Percentiles rank a stretch among this genome's conserved stretches.
These are phyloP conservation scores for Plumapathes pennacea DNA, from an alignment of 92 coral and sea anemone genomes.

Conservation along the genomic window DNA sequence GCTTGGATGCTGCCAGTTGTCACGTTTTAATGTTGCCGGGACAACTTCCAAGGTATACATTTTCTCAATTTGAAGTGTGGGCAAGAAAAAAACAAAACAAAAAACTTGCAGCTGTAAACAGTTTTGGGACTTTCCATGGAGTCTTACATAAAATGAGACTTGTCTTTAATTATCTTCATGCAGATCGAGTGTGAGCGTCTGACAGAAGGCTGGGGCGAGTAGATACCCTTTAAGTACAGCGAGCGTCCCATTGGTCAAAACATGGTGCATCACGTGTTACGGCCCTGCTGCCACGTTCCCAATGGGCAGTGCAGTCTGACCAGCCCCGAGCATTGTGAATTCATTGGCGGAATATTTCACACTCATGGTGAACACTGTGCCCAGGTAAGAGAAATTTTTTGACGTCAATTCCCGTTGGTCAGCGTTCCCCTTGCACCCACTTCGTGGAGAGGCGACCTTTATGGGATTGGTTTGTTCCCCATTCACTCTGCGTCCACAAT, in stretches of 20 bases:
- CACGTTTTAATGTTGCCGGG: constrained; percentile 35
- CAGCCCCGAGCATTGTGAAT: constrained; percentile 60
- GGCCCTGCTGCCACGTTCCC: constrained; percentile 52
- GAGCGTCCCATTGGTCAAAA: constrained; percentile 39
- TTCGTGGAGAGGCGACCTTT: background rate
- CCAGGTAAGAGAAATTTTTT: too few relatives aligned
- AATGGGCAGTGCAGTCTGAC: constrained; percentile 44
- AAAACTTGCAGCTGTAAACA: background rate
- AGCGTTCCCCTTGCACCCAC: background rate
- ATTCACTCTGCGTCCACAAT: too few relatives aligned
- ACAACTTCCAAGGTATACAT: constrained; percentile 49
- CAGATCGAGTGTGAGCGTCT: constrained; percentile 18
- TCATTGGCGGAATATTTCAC: constrained; percentile 54
- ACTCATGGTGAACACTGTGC: constrained; percentile 54
- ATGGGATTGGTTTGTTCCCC: too few relatives aligned
- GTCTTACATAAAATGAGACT: background rate
- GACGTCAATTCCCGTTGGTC: background rate
- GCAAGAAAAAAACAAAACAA: background rate
- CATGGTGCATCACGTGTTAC: constrained; percentile 34
- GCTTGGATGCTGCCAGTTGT: constrained; percentile 64
- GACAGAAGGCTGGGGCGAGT: constrained; percentile 9
- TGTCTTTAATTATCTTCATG: background rate
- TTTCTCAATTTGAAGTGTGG: background rate
- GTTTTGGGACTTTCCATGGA: too few relatives aligned
- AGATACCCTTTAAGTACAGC: constrained; percentile 43